Conservation (phyloP, 2,888 invertebrate species). For the Himalopsyche anomala region DNA sequence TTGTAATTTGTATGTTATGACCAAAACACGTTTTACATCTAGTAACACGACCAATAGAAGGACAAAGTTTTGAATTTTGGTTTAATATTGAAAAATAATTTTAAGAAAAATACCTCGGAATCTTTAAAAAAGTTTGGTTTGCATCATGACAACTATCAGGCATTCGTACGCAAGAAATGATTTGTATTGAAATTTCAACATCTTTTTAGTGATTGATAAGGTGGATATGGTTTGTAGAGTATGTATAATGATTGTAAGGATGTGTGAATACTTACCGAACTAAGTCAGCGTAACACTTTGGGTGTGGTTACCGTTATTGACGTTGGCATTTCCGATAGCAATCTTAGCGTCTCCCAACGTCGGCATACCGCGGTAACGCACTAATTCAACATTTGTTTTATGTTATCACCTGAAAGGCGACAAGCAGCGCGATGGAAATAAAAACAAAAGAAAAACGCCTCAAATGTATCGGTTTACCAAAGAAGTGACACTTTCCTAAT, state of each 20-base stretch:
- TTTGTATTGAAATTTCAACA: too few species aligned
- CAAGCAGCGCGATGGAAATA: constrained; percentile 65
- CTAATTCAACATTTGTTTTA: constrained; percentile 77
- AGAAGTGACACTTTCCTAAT: neutral
- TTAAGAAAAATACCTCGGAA: too few species aligned
- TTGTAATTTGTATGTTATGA: too few species aligned
- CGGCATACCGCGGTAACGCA: constrained; percentile 74
- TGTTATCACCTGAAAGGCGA: constrained; percentile 75
- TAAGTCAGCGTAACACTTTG: constrained; percentile 48
- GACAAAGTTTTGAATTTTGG: too few species aligned
- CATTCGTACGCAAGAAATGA: too few species aligned
- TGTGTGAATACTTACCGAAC: constrained; percentile 57
- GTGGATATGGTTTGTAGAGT: neutral
- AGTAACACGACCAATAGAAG: too few species aligned
- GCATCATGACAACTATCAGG: too few species aligned
- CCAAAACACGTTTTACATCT: too few species aligned
- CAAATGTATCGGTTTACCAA: neutral
- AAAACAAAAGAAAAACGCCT: constrained; percentile 54
- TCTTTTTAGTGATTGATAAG: too few species aligned
- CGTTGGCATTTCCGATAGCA: constrained; percentile 59
- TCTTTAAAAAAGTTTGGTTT: too few species aligned
- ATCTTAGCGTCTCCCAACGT: constrained; percentile 65
- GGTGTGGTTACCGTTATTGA: constrained; percentile 63
- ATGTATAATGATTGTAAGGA: constrained; percentile 26
- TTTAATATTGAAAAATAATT: too few species aligned